Percentiles rank a stretch among this genome's conserved stretches.
Conservation (phyloP, 2,797 vertebrate genomes). For the Myiotriccus ornatus region DNA sequence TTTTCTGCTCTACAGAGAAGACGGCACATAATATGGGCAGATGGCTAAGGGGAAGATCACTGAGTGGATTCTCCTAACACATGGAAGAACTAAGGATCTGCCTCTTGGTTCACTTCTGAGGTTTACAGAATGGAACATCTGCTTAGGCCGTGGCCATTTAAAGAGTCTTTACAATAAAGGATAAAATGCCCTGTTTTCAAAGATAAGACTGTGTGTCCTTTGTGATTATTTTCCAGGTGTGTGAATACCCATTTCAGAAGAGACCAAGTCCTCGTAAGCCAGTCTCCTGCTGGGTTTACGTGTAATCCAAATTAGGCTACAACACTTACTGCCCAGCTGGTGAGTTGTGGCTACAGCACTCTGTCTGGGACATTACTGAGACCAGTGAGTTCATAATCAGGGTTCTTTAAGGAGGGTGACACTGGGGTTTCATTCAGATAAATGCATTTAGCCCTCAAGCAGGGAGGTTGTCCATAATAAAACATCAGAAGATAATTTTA, state of each 20-base stretch:
- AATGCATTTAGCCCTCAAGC: not conserved
- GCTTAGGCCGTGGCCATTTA: not conserved
- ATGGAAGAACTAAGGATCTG: not conserved
- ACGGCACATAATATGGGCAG: not conserved
- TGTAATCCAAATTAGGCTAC: not conserved
- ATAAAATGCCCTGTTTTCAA: not conserved
- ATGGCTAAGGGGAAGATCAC: not conserved
- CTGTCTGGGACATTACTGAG: not conserved
- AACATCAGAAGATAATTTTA: not conserved
- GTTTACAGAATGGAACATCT: not conserved
- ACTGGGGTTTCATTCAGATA: not conserved
- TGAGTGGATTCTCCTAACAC: not conserved
- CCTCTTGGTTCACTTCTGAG: not conserved
- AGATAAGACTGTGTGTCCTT: not conserved
- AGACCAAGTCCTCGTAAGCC: not conserved
- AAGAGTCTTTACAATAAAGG: not conserved
- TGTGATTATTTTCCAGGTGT: not conserved
- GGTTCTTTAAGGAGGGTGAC: not conserved
- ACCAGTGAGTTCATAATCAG: not conserved
- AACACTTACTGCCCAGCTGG: not conserved
- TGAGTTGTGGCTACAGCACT: not conserved
- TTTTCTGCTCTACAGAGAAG: not conserved
- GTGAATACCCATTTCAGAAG: not conserved
- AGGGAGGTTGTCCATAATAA: not conserved
- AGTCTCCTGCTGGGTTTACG: accelerated